A percentile compares a stretch with the other conserved stretches of the same genome.
phyloP scores from a whole-genome alignment of 2,113 vertebrate species.

The Benitochromis conjunctus region DNA sequence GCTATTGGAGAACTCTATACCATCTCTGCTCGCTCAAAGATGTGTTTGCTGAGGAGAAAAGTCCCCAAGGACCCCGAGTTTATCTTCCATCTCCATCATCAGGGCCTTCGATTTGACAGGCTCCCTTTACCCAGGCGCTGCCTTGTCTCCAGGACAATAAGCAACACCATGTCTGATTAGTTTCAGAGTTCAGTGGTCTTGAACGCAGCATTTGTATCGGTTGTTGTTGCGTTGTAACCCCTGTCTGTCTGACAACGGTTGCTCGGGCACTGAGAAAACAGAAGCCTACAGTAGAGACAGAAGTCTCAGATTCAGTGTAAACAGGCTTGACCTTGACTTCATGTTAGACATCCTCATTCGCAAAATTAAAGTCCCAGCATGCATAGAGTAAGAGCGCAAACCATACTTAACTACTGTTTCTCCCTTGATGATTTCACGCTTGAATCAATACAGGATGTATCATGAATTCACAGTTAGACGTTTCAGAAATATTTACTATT shows the following conservation, averaged over 20 bases:
- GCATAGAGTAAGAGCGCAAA: background rate
- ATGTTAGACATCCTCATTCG: slow-evolving; percentile 22
- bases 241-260: slow-evolving; percentile 73
- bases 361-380: background rate
- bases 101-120: slow-evolving; percentile 75
- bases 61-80: slow-evolving; percentile 73
- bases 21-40: slow-evolving; percentile 52
- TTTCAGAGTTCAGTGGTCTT: slow-evolving; percentile 81
- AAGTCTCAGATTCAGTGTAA: background rate
- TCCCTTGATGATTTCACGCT: background rate
- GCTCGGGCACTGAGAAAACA: slow-evolving; percentile 65
- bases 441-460: background rate
- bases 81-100: slow-evolving; percentile 81
- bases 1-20: slow-evolving; percentile 76
- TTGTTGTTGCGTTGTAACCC: slow-evolving; percentile 65
- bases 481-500: background rate
- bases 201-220: slow-evolving; percentile 74
- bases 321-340: background rate
- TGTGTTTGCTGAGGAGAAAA: slow-evolving; percentile 62
- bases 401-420: background rate
- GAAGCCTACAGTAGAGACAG: slow-evolving; percentile 30
- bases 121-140: slow-evolving; percentile 66
- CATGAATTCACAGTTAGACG: background rate
- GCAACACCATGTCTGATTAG: slow-evolving; percentile 81
- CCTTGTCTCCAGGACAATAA: slow-evolving; percentile 78